These are phyloP conservation scores for Dryobates pubescens DNA, from an alignment of 2,797 vertebrate species.

Conservation along the genomic window DNA sequence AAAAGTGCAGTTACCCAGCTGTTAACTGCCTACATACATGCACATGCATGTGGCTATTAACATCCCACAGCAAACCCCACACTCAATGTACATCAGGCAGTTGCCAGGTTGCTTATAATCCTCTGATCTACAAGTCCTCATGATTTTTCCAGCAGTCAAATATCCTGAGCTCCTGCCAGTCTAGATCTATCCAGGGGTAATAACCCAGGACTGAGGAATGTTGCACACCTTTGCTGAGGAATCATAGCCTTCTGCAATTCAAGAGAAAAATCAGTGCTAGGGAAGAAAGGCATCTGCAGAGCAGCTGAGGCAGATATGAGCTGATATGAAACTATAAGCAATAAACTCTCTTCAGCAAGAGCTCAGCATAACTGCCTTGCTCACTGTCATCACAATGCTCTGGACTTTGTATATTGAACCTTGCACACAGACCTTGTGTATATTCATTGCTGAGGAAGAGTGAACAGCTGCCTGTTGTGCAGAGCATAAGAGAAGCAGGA, in stretches of 20 bases:
- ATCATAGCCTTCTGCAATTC: background rate
- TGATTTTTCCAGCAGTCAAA: background rate
- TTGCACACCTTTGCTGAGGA: background rate
- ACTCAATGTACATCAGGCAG: background rate
- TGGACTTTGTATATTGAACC: background rate
- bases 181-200: background rate
- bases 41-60: background rate
- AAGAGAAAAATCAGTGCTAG: background rate
- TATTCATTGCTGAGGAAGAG: background rate
- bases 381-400: slow-evolving; percentile 10
- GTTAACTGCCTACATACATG: background rate
- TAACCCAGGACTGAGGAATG: background rate
- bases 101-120: background rate
- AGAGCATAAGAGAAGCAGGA: background rate
- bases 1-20: background rate
- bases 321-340: background rate
- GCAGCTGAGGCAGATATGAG: slow-evolving; percentile 8
- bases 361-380: background rate
- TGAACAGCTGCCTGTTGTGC: background rate
- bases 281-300: slow-evolving; percentile 17
- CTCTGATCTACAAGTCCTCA: background rate
- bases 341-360: slow-evolving; percentile 39
- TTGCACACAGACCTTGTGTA: background rate
- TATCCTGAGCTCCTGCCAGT: background rate
- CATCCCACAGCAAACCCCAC: background rate